These are phyloP conservation scores for Uromys caudimaculatus DNA, from an alignment of 2,797 vertebrate genomes.

Conservation along the genomic window DNA sequence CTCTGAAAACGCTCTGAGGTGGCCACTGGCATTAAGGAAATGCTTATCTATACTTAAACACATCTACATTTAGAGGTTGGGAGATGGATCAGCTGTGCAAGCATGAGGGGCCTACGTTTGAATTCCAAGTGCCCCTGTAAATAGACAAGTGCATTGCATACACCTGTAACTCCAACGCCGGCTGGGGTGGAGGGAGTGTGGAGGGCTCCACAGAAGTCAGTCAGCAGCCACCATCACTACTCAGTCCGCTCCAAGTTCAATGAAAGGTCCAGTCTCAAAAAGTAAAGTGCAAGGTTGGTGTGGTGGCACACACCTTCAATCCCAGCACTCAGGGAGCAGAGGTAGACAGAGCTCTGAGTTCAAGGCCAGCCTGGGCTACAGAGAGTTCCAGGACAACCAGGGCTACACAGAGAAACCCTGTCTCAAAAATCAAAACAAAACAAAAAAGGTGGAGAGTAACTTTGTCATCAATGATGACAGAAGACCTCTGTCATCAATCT, in stretches of 20 bases:
- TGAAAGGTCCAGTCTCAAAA: not conserved
- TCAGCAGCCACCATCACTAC: not conserved
- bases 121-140: not conserved
- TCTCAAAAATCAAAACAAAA: not conserved
- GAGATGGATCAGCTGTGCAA: not conserved
- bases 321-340: not conserved
- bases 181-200: not conserved
- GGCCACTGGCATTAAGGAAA: not conserved
- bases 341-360: not conserved
- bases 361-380: not conserved
- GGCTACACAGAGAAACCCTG: not conserved
- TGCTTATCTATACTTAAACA: not conserved
- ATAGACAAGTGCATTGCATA: not conserved
- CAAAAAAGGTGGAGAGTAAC: not conserved
- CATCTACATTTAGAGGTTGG: not conserved
- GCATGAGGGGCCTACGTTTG: not conserved
- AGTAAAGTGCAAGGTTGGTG: not conserved
- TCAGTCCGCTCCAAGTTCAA: not conserved
- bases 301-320: not conserved
- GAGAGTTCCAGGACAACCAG: not conserved
- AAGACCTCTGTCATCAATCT: not conserved
- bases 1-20: not conserved
- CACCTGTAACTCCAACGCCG: not conserved
- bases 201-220: not conserved
- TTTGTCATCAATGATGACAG: no score